phyloP scores from a whole-genome alignment of 2,113 vertebrate genomes.

The Raja brachyura region DNA sequence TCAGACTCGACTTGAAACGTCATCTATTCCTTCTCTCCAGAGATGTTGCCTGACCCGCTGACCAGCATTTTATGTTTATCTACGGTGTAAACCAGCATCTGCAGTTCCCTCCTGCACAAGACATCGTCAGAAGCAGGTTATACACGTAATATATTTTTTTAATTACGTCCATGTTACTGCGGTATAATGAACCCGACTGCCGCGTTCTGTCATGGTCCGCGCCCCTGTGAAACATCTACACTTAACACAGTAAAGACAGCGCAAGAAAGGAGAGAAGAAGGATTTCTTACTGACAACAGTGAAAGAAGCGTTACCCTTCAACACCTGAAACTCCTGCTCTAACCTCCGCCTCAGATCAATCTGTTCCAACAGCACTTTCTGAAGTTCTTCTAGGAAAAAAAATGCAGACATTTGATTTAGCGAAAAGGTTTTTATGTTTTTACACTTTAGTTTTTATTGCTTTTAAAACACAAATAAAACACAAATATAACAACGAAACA shows the following conservation, averaged over 20 bases:
- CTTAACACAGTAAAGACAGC: neutral
- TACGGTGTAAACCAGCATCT: too few relatives aligned
- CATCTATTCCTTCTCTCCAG: too few relatives aligned
- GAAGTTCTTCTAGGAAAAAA: conserved; percentile 80
- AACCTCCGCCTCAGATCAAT: conserved; percentile 89
- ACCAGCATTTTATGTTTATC: too few relatives aligned
- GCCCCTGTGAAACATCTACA: too few relatives aligned
- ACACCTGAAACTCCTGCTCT: conserved; percentile 91
- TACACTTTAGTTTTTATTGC: too few relatives aligned
- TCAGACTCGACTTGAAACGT: too few relatives aligned
- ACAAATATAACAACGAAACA: too few relatives aligned
- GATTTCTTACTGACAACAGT: conserved; percentile 88
- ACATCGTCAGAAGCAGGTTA: neutral
- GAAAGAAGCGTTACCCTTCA: conserved; percentile 87
- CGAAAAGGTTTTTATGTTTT: too few relatives aligned
- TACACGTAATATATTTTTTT: neutral
- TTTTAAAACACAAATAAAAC: too few relatives aligned
- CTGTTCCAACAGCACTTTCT: conserved; percentile 97
- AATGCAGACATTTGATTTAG: conserved; percentile 40
- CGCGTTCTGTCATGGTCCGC: neutral
- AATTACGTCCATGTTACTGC: too few relatives aligned
- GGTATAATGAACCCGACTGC: neutral
- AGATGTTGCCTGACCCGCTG: too few relatives aligned
- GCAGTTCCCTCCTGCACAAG: neutral
- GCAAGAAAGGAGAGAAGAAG: neutral